Evolutionary conservation across 2,113 vertebrate species (phyloP).

Genomic region (Corydoras maculifer): DNA sequence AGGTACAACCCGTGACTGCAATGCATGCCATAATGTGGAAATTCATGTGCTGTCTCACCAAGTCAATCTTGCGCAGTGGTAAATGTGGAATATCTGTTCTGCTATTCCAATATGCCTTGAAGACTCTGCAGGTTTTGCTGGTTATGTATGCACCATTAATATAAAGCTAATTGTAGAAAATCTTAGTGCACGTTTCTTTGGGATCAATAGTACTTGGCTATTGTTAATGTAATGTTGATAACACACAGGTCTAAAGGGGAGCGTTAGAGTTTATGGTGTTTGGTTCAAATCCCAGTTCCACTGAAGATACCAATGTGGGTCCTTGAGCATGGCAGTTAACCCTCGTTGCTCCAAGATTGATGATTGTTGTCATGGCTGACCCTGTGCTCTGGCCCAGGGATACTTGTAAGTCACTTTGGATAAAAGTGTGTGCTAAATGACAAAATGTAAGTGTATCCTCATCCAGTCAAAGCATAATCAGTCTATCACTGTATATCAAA

Average conservation of each 20-base stretch:
- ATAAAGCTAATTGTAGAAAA: constrained; percentile 28
- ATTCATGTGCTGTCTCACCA: background rate
- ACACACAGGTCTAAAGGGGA: too few relatives aligned
- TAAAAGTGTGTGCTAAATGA: too few relatives aligned
- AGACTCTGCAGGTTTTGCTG: constrained; percentile 26
- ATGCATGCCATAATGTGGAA: constrained; percentile 7
- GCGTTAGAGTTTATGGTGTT: too few relatives aligned
- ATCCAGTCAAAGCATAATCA: background rate
- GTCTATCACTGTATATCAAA: constrained; percentile 4
- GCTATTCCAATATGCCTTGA: constrained; percentile 16
- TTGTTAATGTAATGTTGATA: background rate
- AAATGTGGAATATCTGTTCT: background rate
- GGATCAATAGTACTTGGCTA: constrained; percentile 10
- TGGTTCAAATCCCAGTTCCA: too few relatives aligned
- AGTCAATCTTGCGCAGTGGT: background rate
- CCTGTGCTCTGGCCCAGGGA: too few relatives aligned
- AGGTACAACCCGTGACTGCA: constrained; percentile 19
- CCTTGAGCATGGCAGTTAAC: too few relatives aligned
- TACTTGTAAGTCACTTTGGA: too few relatives aligned
- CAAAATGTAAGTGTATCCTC: too few relatives aligned
- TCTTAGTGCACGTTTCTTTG: constrained; percentile 21
- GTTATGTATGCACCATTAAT: constrained; percentile 36
- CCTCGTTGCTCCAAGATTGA: too few relatives aligned
- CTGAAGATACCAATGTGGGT: too few relatives aligned
- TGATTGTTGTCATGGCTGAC: too few relatives aligned